Percentiles rank a stretch among this genome's conserved stretches.
Evolutionary conservation across 1,140 invertebrate species (phyloP).

Genomic region (Parasteatoda tepidariorum): DNA sequence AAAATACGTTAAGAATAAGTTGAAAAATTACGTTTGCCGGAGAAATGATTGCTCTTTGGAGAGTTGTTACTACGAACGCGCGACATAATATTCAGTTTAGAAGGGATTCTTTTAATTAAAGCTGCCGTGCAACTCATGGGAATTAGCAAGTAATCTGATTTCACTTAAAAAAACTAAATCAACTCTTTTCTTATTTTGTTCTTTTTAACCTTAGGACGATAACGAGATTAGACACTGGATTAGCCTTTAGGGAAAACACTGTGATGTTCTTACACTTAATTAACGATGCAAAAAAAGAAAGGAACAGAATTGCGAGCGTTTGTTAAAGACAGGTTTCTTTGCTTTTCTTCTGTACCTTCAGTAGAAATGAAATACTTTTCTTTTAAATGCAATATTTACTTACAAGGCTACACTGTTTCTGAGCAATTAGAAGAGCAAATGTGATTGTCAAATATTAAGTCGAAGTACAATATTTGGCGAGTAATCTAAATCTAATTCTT

Average conservation of each 20-base stretch:
- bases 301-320: not conserved
- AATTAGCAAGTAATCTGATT: conserved; percentile 39
- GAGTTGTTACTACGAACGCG: no score
- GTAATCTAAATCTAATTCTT: no score
- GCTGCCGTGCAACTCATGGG: conserved; percentile 1
- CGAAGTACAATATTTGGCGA: not conserved
- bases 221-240: conserved; percentile 49
- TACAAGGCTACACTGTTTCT: not conserved
- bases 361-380: not conserved
- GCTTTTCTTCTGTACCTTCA: not conserved
- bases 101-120: conserved; percentile 47
- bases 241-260: conserved; percentile 29
- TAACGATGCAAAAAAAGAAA: not conserved
- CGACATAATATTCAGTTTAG: no score
- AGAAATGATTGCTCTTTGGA: no score
- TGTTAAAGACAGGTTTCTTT: not conserved
- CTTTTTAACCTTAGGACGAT: not conserved
- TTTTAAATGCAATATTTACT: not conserved
- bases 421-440: not conserved
- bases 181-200: conserved; percentile 22
- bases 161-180: conserved; percentile 53
- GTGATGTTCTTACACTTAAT: not conserved
- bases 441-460: no score
- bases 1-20: no score
- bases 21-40: no score